Base-by-base conservation (phyloP, 2,113 vertebrate genomes). In the Plecotus auritus region DNA sequence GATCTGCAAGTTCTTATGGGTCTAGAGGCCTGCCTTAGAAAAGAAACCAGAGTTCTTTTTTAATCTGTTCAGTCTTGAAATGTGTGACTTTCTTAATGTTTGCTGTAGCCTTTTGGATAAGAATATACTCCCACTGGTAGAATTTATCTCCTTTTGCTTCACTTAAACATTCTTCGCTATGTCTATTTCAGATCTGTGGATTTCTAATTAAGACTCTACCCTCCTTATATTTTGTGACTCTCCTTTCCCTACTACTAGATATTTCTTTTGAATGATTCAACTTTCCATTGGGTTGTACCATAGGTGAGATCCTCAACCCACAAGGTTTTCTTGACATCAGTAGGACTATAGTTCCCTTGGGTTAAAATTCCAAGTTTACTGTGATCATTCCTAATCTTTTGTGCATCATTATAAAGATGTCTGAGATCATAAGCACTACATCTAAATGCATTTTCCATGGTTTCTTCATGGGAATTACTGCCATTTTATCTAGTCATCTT, bases 11-110 rank as follows among this genome's bases (percentile, higher is more conserved):
- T 87, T 93, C 64, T 54, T 78, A 54, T 35, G n/a, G 59, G 35
- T 73, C 37, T 56, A 85, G 51, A 90, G 30, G 20, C 20, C 70
- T 92, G 28, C 42, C n/a, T 82, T 92, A 86, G 23, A 56, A 74
- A 70, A 73, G 40, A 73, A 82, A 72, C 26, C 49, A 14, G 18
- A 49, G 37, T 54, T 80, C 4, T 86, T 90, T 84, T 30, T 37
- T 87, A 83, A 80, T 92, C n/a, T 77, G 1, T 70, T 94, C 26
- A 87, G 4, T 82, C 59, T 64, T 97, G 82, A 92, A 49, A 26
- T 88, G 0, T 45, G 2, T 23, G 10, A 20, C 49, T 88, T 6
- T 69, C 22, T 78, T 54, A 54, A n/a, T 80, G 45, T 93, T 85
- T 67, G 47, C 56, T 89, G 4, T 40, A 84, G n/a, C 9, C 49